Base-by-base conservation (phyloP, 2,113 vertebrate genomes). In the Ophiodon elongatus region DNA sequence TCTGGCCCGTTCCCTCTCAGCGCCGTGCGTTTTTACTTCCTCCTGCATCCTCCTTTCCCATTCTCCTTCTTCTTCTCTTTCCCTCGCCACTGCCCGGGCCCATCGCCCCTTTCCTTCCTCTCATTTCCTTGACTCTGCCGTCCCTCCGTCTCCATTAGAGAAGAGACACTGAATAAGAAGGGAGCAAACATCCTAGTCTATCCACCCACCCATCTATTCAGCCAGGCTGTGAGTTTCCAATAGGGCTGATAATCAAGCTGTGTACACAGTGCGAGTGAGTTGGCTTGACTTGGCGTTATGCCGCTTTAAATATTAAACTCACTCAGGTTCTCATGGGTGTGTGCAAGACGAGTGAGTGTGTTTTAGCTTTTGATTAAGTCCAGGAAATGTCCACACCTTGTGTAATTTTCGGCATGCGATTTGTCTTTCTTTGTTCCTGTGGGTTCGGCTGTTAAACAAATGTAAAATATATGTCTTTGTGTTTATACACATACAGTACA, bases 311-410 rank as follows among this genome's bases (percentile, higher is more conserved):
- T 82, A 54, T 82, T 50, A 66, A 7, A 69, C 64, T 43, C 57
- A 13, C 76, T 15, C 52, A 79, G n/a, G 31, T 84, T 84, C 71
- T 81, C 80, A 69, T 45, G 83, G 86, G 81, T 52, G 89, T 88
- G 86, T 64, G 66, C 50, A 64, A 65, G 47, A 75, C 73, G 27
- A 80, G 75, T 27, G 65, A 82, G 76, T 76, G 69, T 88, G 79
- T 89, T 88, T 76, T 69, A 71, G 52, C 57, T 14, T 83, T 77
- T 83, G 60, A 84, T 84, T 62, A 73, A 82, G 69, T 81, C 82
- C 67, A 8, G 67, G 80, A 88, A 83, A 88, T 3, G 47, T 83
- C 81, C 81, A 76, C 83, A 78, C 83, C 70, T 91, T 82, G 85
- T 65, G 63, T 62, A 59, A 76, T 82, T 65, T 47, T 67, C 17